These are phyloP conservation scores for Gallinago solitaria DNA, from an alignment of 2,797 vertebrate species.

Conservation along the genomic window DNA sequence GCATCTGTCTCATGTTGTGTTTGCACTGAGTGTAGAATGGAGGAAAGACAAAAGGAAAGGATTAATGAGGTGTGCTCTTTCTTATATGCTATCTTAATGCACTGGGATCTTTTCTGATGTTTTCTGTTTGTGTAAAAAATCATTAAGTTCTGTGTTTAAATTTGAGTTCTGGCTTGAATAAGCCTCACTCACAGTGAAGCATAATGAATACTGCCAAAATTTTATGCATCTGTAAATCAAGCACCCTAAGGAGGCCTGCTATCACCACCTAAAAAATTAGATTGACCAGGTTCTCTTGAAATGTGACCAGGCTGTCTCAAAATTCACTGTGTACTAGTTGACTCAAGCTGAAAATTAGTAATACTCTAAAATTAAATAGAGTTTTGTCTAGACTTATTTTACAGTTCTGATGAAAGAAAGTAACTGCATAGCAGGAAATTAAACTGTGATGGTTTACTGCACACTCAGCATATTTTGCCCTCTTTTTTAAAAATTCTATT, in stretches of 20 bases:
- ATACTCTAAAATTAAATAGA: neutral
- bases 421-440: neutral
- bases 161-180: neutral
- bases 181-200: neutral
- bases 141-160: neutral
- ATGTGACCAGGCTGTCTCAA: neutral
- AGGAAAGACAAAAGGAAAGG: neutral
- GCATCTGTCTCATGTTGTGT: neutral
- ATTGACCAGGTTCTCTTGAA: neutral
- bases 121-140: constrained; percentile 15
- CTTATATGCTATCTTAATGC: neutral
- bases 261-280: neutral
- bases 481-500: neutral
- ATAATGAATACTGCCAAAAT: neutral
- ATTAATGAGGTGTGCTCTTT: neutral
- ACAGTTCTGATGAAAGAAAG: neutral
- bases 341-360: neutral
- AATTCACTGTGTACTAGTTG: neutral
- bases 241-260: neutral
- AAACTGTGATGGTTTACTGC: neutral
- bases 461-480: neutral
- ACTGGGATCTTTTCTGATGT: neutral
- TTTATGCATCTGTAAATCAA: neutral
- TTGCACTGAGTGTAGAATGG: neutral
- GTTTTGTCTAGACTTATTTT: neutral